These are phyloP conservation scores for Lochmaea capreae DNA, from an alignment of 2,888 invertebrate genomes.

Conservation along the genomic window DNA sequence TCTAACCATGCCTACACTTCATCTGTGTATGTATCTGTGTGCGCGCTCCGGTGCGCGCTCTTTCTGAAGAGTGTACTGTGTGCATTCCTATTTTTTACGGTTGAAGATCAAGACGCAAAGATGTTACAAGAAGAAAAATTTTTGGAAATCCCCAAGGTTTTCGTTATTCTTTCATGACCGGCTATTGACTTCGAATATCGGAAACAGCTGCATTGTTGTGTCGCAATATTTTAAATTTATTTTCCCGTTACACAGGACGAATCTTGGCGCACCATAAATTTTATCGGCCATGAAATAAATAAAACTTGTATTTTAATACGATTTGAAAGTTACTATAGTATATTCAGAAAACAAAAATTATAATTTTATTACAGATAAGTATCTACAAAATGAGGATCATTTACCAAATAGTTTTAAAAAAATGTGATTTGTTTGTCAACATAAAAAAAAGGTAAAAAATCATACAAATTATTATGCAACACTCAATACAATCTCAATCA, in stretches of 20 bases:
- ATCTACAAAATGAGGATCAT: too few species aligned
- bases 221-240: constrained; percentile 11
- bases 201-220: constrained; percentile 13
- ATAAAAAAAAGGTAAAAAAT: too few species aligned
- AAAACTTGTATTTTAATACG: neutral
- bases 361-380: too few species aligned
- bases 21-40: neutral
- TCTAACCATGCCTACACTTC: neutral
- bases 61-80: neutral
- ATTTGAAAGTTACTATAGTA: neutral
- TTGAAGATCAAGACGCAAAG: neutral
- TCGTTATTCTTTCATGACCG: constrained; percentile 12
- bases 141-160: constrained; percentile 20
- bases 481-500: too few species aligned
- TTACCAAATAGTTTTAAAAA: too few species aligned
- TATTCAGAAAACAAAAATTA: neutral
- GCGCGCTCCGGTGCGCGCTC: neutral
- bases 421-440: too few species aligned
- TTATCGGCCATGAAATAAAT: neutral
- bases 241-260: constrained; percentile 11
- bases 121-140: neutral
- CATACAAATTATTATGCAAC: too few species aligned
- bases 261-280: neutral
- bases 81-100: constrained; percentile 3
- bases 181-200: constrained; percentile 18